Evolutionary conservation across 2,888 invertebrate species (phyloP), one percentile per base, ranked within the genome.

Genomic region (Sarcophaga caerulescens): DNA sequence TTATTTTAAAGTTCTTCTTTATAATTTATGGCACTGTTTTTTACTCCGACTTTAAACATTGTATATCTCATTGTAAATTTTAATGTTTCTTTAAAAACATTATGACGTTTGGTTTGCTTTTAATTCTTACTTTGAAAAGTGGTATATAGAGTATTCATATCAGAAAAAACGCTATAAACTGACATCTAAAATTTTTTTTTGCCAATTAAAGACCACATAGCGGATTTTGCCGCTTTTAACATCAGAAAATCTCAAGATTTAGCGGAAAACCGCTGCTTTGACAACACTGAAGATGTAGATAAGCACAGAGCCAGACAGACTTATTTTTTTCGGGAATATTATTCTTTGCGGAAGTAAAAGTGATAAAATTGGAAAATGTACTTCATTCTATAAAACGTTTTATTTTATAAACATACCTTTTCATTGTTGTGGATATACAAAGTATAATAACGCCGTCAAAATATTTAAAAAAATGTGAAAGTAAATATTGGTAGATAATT

Each of bases 261-360:
- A 47, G 14, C 17, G 59, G 25, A 60, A 60, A 45, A 17, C 2
- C 11, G 23, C 44, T 1, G 44, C 57, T 5, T 78, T 70, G 52
- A 1, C 1, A 63, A 70, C 79, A 79, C 63, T 79, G 62, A 47
- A 57, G 62, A 14, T 52, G 52, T 52, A 52, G 52, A 78, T 57
- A 79, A 83, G 79, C 82, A 59, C 71, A 82, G 65, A 78, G 77
- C 74, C 76, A 77, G 84, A 84, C 80, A 73, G 84, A 84, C 59
- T 57, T 23, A 63, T 75, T 84, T 76, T 84, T 76, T 76, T 47
- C 62, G 52, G 76, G 63, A 78, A 19, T 17, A 59, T 75, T 79
- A 69, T 85, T 73, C 62, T 14, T 68, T 76, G 57, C 60, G n/a
- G 57, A 77, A 81, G 35, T 63, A 69, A 12, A 19, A 71, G 25